Evolutionary conservation across 2,888 invertebrate species (phyloP).

Genomic region (Monochamus alternatus): DNA sequence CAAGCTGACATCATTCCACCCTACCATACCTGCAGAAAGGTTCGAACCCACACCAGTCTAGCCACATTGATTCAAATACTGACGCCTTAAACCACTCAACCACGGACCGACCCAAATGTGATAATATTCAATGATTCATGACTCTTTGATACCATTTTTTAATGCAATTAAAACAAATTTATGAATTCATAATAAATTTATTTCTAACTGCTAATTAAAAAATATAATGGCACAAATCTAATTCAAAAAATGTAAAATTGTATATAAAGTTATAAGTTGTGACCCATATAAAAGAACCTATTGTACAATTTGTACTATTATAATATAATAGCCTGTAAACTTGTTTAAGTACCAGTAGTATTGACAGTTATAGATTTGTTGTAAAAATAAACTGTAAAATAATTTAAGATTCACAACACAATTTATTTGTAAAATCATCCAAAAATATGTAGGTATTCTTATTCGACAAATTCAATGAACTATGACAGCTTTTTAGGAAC

Average conservation of each 20-base stretch:
- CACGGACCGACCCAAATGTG: too few species aligned
- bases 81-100: too few species aligned
- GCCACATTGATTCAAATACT: too few species aligned
- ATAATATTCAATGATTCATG: too few species aligned
- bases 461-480: conserved; percentile 19
- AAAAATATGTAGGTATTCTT: conserved; percentile 31
- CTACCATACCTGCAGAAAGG: too few species aligned
- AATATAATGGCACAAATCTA: conserved; percentile 31
- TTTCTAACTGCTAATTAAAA: conserved; percentile 21
- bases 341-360: not conserved
- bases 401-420: conserved; percentile 26
- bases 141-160: not conserved
- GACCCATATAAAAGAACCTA: conserved; percentile 17
- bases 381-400: conserved; percentile 33
- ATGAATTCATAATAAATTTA: conserved; percentile 22
- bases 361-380: conserved; percentile 15
- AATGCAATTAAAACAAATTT: conserved; percentile 8
- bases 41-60: too few species aligned
- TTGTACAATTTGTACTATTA: conserved; percentile 20
- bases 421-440: conserved; percentile 34
- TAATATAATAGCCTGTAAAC: conserved; percentile 12
- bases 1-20: too few species aligned
- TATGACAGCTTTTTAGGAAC: conserved; percentile 5
- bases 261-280: conserved; percentile 11
- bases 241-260: conserved; percentile 18